phyloP scores from a whole-genome alignment of 2,888 invertebrate genomes.

The Idaea straminata region DNA sequence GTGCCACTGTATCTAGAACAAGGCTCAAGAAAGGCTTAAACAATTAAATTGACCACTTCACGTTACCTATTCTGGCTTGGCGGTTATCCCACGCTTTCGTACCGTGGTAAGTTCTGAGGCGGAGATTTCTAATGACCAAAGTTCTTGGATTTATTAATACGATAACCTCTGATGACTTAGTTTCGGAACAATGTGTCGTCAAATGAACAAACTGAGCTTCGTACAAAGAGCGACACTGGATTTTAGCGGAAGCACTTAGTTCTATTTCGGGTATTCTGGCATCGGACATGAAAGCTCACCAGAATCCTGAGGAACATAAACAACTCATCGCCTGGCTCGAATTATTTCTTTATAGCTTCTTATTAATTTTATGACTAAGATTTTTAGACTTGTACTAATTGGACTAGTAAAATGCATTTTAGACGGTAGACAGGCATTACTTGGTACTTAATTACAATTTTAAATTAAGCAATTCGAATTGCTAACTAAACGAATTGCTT shows the following conservation, averaged over 20 bases:
- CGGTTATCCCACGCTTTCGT: too few species aligned
- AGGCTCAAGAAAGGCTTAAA: too few species aligned
- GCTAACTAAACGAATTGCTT: not conserved
- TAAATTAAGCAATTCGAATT: too few species aligned
- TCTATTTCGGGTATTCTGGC: conserved; percentile 57
- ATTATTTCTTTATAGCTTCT: conserved; percentile 19
- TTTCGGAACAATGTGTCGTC: not conserved
- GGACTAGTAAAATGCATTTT: too few species aligned
- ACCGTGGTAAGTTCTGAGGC: too few species aligned
- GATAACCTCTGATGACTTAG: not conserved
- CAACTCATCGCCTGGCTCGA: conserved; percentile 41
- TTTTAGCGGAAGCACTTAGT: conserved; percentile 62
- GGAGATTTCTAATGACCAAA: too few species aligned
- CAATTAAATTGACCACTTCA: too few species aligned
- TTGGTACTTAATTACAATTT: too few species aligned
- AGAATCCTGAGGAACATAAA: conserved; percentile 35
- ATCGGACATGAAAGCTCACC: conserved; percentile 39
- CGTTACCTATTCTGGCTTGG: too few species aligned
- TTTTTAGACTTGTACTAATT: not conserved
- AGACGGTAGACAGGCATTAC: too few species aligned
- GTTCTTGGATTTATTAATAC: not conserved
- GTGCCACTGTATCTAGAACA: too few species aligned
- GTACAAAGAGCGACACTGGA: conserved; percentile 40
- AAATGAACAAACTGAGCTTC: not conserved
- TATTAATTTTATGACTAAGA: conserved; percentile 13